phyloP scores from a whole-genome alignment of 2,113 vertebrate species.

The Hystrix cristata region DNA sequence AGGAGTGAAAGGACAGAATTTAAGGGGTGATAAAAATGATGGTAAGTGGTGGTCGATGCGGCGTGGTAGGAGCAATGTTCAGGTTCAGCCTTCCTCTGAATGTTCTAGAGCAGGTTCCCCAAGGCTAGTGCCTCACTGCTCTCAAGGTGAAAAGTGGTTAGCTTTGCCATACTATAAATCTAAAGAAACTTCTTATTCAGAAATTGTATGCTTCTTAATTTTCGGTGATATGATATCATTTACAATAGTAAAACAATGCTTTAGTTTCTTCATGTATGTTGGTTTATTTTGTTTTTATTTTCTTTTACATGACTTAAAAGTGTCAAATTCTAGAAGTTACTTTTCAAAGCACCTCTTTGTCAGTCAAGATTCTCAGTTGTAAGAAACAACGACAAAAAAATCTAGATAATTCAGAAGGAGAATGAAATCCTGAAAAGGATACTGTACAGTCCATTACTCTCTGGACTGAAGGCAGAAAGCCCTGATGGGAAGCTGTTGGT shows the following conservation, averaged over 20 bases:
- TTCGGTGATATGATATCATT: not conserved
- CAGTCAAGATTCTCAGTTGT: not conserved
- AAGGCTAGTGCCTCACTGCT: not conserved
- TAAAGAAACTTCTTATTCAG: not conserved
- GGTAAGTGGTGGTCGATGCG: constrained; percentile 1
- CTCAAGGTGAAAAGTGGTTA: not conserved
- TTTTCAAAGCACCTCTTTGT: not conserved
- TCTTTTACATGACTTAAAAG: constrained; percentile 25
- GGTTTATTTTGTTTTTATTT: not conserved
- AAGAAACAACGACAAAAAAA: constrained; percentile 36
- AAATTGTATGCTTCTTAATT: not conserved
- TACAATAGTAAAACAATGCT: not conserved
- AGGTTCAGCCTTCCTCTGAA: not conserved
- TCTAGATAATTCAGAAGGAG: constrained; percentile 14
- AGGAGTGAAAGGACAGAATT: constrained; percentile 22
- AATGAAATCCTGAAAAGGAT: constrained; percentile 42
- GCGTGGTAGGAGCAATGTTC: not conserved
- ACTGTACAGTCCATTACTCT: not conserved
- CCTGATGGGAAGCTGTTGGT: not conserved
- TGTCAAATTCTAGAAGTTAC: constrained; percentile 4
- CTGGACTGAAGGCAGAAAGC: not conserved
- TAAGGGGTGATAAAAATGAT: not conserved
- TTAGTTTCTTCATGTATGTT: not conserved
- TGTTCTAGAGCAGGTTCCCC: not conserved
- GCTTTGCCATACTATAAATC: not conserved